phyloP scores from a whole-genome alignment of 2,113 vertebrate species.

The Stegastes partitus region DNA sequence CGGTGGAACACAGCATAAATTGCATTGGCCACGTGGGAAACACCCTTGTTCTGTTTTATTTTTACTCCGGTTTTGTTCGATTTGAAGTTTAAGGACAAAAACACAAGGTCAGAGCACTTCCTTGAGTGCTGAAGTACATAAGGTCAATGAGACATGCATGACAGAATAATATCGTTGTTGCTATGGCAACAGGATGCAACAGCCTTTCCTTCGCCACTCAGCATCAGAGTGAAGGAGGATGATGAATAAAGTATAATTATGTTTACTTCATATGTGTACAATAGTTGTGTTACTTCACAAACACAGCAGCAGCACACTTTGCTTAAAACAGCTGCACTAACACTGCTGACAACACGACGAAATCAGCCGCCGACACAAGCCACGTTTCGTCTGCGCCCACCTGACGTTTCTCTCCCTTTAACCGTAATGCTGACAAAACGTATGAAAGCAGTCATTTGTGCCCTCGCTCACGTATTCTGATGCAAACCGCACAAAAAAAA shows the following conservation, averaged over 20 bases:
- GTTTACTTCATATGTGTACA: neutral
- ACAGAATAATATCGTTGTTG: constrained; percentile 15
- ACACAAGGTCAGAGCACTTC: neutral
- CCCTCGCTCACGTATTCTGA: neutral
- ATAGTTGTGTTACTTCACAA: neutral
- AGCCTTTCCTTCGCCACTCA: neutral
- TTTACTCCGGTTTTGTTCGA: neutral
- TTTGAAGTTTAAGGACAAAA: neutral
- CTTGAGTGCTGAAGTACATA: neutral
- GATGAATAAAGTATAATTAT: neutral
- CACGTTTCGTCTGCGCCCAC: neutral
- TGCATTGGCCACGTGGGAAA: neutral
- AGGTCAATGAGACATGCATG: neutral
- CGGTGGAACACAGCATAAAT: neutral
- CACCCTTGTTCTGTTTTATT: neutral
- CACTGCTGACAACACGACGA: neutral
- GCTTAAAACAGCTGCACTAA: neutral
- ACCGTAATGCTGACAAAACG: constrained; percentile 2
- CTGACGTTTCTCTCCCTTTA: constrained; percentile 13
- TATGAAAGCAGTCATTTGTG: constrained; percentile 21
- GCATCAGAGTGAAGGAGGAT: neutral
- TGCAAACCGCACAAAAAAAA: neutral
- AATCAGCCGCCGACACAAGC: constrained; percentile 6
- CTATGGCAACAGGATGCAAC: constrained; percentile 31
- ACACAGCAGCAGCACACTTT: neutral